phyloP scores from a whole-genome alignment of 2,888 invertebrate genomes.

The Hetaerina titia region DNA sequence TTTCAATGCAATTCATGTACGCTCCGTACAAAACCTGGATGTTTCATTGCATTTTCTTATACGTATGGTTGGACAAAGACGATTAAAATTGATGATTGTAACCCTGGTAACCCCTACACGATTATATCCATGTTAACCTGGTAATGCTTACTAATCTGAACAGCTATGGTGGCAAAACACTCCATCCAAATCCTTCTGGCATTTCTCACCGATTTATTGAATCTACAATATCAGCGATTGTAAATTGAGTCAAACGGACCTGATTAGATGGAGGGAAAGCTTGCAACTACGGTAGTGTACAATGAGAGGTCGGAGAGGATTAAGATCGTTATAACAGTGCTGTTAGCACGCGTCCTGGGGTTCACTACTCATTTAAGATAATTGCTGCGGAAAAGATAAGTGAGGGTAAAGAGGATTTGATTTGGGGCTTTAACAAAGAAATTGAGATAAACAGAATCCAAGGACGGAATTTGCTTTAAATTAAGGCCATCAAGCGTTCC shows the following conservation, averaged over 20 bases:
- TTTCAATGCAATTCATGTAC: too few species aligned
- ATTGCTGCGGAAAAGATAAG: not conserved
- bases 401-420: not conserved
- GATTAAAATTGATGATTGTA: too few species aligned
- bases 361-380: not conserved
- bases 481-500: not conserved
- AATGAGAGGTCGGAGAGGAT: not conserved
- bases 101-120: too few species aligned
- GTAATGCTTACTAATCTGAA: too few species aligned
- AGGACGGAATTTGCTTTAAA: not conserved
- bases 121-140: too few species aligned
- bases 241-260: too few species aligned
- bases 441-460: not conserved
- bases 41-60: too few species aligned
- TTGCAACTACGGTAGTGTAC: too few species aligned
- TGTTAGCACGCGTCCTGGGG: not conserved
- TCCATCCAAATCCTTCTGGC: not conserved
- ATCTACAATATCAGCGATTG: too few species aligned
- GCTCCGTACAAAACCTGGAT: too few species aligned
- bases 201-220: too few species aligned
- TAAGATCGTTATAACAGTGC: not conserved
- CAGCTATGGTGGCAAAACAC: not conserved
- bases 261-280: not conserved
- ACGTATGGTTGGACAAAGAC: too few species aligned
- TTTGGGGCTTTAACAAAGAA: not conserved